Conservation (phyloP, 2,888 invertebrate species). For the Molanna angustata region DNA sequence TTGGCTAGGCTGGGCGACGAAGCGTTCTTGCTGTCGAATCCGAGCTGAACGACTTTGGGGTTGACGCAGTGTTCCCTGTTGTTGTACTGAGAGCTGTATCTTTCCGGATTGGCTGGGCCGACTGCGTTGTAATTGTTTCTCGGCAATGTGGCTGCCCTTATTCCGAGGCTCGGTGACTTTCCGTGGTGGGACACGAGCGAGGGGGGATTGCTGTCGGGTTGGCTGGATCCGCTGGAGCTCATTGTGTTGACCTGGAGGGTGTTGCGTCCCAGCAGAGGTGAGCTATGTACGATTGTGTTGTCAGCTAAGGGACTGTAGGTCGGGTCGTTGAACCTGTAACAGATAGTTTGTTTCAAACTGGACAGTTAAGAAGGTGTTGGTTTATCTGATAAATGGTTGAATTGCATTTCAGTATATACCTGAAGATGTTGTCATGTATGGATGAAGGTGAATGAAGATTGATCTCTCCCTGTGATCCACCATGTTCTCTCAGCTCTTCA, state of each 20-base stretch:
- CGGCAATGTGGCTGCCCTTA: conserved; percentile 69
- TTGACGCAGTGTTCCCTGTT: conserved; percentile 55
- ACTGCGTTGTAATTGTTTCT: conserved; percentile 56
- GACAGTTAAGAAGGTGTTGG: too few species aligned
- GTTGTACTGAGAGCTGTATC: conserved; percentile 55
- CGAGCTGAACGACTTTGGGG: conserved; percentile 61
- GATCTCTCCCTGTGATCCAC: conserved; percentile 41
- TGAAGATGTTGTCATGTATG: conserved; percentile 62
- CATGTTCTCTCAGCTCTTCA: conserved; percentile 55
- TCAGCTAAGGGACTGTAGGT: conserved; percentile 49
- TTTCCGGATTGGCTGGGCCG: conserved; percentile 18
- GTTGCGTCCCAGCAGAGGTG: conserved; percentile 56
- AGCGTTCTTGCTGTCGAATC: conserved; percentile 56
- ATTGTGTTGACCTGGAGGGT: conserved; percentile 55
- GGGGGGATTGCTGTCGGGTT: conserved; percentile 38
- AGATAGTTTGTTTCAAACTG: too few species aligned
- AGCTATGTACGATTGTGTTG: conserved; percentile 49
- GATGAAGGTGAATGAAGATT: conserved; percentile 38
- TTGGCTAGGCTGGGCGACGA: conserved; percentile 50
- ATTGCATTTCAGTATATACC: conserved; percentile 40
- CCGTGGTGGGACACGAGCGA: conserved; percentile 40
- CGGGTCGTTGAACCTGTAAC: conserved; percentile 62
- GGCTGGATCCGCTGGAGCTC: conserved; percentile 45
- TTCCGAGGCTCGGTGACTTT: conserved; percentile 50
- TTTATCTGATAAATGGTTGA: too few species aligned